phyloP scores from a whole-genome alignment of 1,140 invertebrate genomes.

The Saccostrea glomerata region DNA sequence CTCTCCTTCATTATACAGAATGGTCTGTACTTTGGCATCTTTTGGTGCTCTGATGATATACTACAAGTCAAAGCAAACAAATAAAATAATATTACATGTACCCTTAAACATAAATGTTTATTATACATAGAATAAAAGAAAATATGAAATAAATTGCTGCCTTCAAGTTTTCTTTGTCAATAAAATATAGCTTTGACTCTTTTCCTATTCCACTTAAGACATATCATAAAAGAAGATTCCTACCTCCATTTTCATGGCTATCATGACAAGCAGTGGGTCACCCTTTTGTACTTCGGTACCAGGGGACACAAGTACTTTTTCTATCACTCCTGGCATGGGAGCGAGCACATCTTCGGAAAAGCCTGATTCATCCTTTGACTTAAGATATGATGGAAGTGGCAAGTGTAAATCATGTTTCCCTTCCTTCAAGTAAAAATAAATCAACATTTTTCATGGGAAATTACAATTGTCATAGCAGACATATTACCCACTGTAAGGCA shows the following conservation, averaged over 20 bases:
- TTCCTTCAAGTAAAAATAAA: constrained; percentile 67
- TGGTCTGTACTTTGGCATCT: constrained; percentile 86
- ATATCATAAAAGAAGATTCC: background rate
- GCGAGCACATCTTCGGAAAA: constrained; percentile 84
- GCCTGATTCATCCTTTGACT: constrained; percentile 49
- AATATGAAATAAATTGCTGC: no score
- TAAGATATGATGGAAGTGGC: constrained; percentile 79
- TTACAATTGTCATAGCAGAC: no score
- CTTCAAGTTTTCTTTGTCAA: no score
- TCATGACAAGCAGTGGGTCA: constrained; percentile 92
- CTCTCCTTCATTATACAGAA: constrained; percentile 88
- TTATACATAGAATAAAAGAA: no score
- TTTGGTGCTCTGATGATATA: constrained; percentile 91
- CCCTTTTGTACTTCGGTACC: constrained; percentile 90
- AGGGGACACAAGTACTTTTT: constrained; percentile 90
- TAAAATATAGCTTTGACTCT: no score
- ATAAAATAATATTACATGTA: background rate
- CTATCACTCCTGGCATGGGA: constrained; percentile 97
- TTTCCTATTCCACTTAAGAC: background rate
- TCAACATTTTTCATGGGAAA: background rate
- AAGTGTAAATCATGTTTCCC: constrained; percentile 77
- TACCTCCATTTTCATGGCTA: constrained; percentile 99
- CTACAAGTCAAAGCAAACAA: constrained; percentile 79
- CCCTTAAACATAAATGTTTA: no score
- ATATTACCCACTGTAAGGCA: no score